Conservation (phyloP, 2,113 vertebrate genomes). For the Psilopogon haemacephalus region DNA sequence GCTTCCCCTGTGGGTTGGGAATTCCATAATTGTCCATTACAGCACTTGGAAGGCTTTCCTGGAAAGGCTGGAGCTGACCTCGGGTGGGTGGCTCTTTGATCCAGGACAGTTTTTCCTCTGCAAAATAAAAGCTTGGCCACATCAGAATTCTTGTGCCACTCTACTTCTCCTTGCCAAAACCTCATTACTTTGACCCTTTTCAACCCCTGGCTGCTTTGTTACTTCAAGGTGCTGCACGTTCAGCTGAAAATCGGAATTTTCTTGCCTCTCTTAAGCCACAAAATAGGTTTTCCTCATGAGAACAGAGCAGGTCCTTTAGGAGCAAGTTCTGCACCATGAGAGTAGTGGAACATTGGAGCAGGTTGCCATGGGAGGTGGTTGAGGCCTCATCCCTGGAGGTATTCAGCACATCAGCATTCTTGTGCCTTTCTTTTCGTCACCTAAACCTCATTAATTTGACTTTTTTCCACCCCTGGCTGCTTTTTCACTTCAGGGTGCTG, state of each 20-base stretch:
- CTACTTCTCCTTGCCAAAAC: neutral
- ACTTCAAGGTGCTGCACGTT: neutral
- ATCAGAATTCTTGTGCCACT: neutral
- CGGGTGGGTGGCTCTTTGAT: slow-evolving; percentile 32
- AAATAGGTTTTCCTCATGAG: rapidly evolving
- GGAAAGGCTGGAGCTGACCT: slow-evolving; percentile 1
- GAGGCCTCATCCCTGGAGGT: no score
- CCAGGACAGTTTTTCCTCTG: neutral
- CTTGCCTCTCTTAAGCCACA: neutral
- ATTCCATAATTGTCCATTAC: slow-evolving; percentile 28
- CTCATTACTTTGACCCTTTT: neutral
- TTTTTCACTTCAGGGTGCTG: neutral
- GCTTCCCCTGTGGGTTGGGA: slow-evolving; percentile 2
- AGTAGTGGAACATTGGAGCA: no score
- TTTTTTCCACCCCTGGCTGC: neutral
- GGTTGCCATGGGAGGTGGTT: no score
- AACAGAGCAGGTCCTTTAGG: neutral
- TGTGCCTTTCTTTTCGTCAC: neutral
- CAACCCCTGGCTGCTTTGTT: neutral
- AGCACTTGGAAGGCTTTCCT: neutral
- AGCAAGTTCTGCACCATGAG: no score
- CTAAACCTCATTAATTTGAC: neutral
- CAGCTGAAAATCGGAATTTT: neutral
- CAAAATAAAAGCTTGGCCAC: neutral
- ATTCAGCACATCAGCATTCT: neutral